Percentiles rank a stretch among this genome's conserved stretches.
Conservation (phyloP, 2,888 invertebrate genomes). For the Polymixis lichenea region DNA sequence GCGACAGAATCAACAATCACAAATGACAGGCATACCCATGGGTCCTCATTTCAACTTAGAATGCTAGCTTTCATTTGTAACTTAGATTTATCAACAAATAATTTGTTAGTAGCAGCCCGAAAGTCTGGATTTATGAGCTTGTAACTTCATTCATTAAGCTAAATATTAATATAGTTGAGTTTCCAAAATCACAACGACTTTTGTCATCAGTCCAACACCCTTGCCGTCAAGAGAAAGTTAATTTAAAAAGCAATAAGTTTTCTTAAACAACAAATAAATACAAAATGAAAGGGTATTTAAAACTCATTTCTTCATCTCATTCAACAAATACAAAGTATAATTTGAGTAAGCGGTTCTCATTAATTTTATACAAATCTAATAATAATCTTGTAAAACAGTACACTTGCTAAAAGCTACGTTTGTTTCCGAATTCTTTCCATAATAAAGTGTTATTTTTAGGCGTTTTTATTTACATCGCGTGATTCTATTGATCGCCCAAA, state of each 20-base stretch:
- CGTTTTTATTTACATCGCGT: background rate
- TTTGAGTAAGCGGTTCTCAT: conserved; percentile 1
- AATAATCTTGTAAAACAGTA: background rate
- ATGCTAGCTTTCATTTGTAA: too few relatives aligned
- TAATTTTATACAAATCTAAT: background rate
- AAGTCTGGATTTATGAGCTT: too few relatives aligned
- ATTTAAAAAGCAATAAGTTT: conserved; percentile 25
- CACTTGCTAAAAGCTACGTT: too few relatives aligned
- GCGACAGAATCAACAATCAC: too few relatives aligned
- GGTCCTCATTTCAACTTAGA: too few relatives aligned
- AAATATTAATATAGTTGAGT: background rate
- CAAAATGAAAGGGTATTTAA: conserved; percentile 3
- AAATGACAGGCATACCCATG: too few relatives aligned
- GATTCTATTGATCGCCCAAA: background rate
- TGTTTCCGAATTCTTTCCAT: background rate
- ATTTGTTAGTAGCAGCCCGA: too few relatives aligned
- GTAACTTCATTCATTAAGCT: too few relatives aligned
- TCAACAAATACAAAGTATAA: conserved; percentile 7
- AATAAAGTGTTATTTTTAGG: background rate
- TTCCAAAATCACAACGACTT: background rate
- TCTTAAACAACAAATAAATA: conserved; percentile 17
- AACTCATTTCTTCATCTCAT: conserved; percentile 23
- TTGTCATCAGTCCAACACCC: background rate
- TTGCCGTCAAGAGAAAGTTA: conserved; percentile 5
- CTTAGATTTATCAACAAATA: too few relatives aligned